A percentile compares a stretch with the other conserved stretches of the same genome.
phyloP scores from a whole-genome alignment of 1,140 invertebrate species.

The Drosophila ogumai region DNA sequence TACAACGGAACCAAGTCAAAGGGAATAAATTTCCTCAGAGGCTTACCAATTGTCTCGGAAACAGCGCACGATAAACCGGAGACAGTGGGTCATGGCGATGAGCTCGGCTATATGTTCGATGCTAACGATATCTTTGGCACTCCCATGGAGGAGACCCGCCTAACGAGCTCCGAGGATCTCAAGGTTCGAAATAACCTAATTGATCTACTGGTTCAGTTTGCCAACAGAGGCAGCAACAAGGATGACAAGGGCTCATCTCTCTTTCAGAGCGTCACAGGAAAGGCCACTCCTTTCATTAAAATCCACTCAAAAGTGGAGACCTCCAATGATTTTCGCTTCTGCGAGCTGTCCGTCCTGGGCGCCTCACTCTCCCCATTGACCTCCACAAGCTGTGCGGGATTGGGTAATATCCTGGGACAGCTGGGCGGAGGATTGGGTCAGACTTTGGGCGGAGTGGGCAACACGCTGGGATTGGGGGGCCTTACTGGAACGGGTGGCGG shows the following conservation, averaged over 20 bases:
- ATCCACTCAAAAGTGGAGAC: constrained; percentile 85
- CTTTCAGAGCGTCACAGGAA: constrained; percentile 85
- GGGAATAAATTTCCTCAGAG: constrained; percentile 87
- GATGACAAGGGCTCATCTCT: constrained; percentile 71
- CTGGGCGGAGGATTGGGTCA: constrained; percentile 50
- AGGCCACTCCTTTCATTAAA: constrained; percentile 86
- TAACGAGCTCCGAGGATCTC: constrained; percentile 86
- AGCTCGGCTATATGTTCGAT: constrained; percentile 89
- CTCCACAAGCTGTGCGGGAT: constrained; percentile 85
- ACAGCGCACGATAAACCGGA: constrained; percentile 72
- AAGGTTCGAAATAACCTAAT: constrained; percentile 88
- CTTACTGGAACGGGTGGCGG: constrained; percentile 16
- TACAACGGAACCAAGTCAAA: constrained; percentile 87
- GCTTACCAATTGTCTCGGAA: constrained; percentile 86
- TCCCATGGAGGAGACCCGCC: constrained; percentile 81
- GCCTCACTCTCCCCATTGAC: constrained; percentile 86
- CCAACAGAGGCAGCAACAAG: constrained; percentile 66
- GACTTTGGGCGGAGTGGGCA: constrained; percentile 46
- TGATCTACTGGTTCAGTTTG: constrained; percentile 88
- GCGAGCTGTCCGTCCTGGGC: constrained; percentile 88
- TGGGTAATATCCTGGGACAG: constrained; percentile 60
- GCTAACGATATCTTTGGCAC: constrained; percentile 87
- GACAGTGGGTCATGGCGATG: constrained; percentile 88
- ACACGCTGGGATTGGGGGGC: constrained; percentile 38
- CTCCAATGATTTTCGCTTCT: constrained; percentile 87